Base-by-base conservation (phyloP, 23 tunicate genomes). In the Styela plicata region DNA sequence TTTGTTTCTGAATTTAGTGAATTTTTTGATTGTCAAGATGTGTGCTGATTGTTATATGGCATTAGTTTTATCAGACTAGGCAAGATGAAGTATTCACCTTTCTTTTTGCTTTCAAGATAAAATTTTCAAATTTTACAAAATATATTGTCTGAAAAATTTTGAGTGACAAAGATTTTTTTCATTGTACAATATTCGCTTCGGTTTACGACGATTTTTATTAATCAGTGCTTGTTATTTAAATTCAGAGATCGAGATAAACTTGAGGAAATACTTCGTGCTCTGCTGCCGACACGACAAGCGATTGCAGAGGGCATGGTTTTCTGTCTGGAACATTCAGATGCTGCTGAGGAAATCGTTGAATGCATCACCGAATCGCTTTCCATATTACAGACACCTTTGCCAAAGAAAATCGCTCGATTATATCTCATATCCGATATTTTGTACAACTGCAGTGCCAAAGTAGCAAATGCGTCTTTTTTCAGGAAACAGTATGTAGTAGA, bases 301-400 rank as follows among this genome's bases (percentile, higher is more conserved):
- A 85, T 93, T 64, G 98, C 94, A 2, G 96, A 90, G 21, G 96
- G 92, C 22, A 90, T 89, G 92, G 92, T 83, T 35, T 95, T 89
- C 84, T 95, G 99, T 63, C 70, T 95, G 64, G 91, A 90, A 33
- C 96, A 90, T 84, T 79, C 95, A 20, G 96, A 95, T 24, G 79
- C 92, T 63, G 99, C 98, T 5, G 98, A 93, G 34, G 98, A 93
- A 74, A 93, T 93, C 17, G 98, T 93, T 21, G 98, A 93, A 78
- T 93, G 98, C 71, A 85, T 93, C 22, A 83, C 87, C 65, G 98
- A 93, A 52, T 89, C 94, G 29, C 67, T 88, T 69, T 88, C 89
- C 21, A 93, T 93, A 20, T 83, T 93, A 33, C 94, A 93, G 53
- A 93, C 98, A 0, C 98, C 98, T 21, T 75, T 93, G 64, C 76